Base-by-base conservation (phyloP, 1,140 invertebrate species). In the Mycetomoellerius zeteki region DNA sequence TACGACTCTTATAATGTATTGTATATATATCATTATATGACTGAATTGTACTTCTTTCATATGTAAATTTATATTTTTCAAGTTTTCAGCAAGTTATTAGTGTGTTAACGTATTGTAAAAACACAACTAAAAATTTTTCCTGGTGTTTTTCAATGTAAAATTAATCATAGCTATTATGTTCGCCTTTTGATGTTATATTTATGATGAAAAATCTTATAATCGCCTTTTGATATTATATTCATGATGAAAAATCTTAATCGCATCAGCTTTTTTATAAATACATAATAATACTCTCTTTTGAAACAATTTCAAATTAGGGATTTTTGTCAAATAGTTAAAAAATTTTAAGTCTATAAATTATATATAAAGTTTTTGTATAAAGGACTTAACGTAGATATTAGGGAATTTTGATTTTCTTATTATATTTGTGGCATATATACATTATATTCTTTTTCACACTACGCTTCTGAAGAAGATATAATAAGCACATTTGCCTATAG, bases 251-350 rank as follows among this genome's bases (percentile, higher is more conserved):
- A 52, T 50, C 21, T 33, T 33, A n/a, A 14, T 16, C 33, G 14
- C 16, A 43, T 82, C 21, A 43, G n/a, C 62, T 64, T 73, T 0
- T 43, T 56, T 71, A 47, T 27, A 52, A 58, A 73, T 82, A n/a
- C 19, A 43, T 33, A 71, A 58, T 7, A 82, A 58, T 72, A 71
- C 60, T 84, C 80, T 90, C 80, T 90, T 90, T 90, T 90, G 89
- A 90, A 90, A 90, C 86, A 91, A 89, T 91, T 89, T 91, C 89
- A 80, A 85, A 16, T 65, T 10, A 27, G 69, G 21, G 1, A 37
- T 67, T 69, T 69, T 37, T 43, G 47, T 24, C 1, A 43, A 69
- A 60, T 52, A 30, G 12, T 60, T 24, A 21, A 33, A 5, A 14
- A 82, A 73, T 60, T 30, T 30, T 30, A 58, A 33, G 3, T 72